Evolutionary conservation across 2,797 vertebrate species (phyloP), one percentile per base, ranked within the genome.

Genomic region (Mycteria americana): DNA sequence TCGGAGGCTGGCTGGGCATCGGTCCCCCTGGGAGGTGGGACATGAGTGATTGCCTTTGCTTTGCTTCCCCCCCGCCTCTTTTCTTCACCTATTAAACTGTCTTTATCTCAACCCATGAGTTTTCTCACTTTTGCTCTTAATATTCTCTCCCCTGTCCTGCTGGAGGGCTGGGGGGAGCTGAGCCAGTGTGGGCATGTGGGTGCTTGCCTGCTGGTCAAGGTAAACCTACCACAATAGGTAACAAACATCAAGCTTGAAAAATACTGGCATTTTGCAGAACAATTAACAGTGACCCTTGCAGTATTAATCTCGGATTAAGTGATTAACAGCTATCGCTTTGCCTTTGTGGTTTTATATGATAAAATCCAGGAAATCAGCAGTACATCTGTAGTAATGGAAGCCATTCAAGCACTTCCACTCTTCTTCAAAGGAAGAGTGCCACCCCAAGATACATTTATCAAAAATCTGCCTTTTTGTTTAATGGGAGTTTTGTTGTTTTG

Each of bases 101-200:
- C 14, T 48, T 76, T 39, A 68, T 60, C 50, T 72, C 18, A 10
- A 25, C 11, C 3, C 3, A 33, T 0, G 0, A 18, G 2, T 62
- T 88, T 92, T 80, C 43, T 90, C n/a, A 3, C 8, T 77, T 79
- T 37, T 80, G 28, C 21, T 83, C 7, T 69, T 69, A 41, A 41
- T 76, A 27, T 39, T 85, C 51, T 75, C n/a, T 85, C 11, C 24
- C 63, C 23, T 91, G 22, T 35, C 25, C 41, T 65, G 35, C 48
- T 48, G 50, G 30, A 85, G 24, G 57, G 57, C 57, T 25, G n/a
- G n/a, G 57, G 59, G 35, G 35, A 37, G 59, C 59, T 60, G 59
- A 37, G 57, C 17, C n/a, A 46, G 43, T 35, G 48, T 22, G 54
- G 10, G 50, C 62, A 37, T 33, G 41, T 22, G 54, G 10, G 50